These are phyloP conservation scores for Xerus inauris DNA, from an alignment of 2,113 vertebrate species.

Conservation along the genomic window DNA sequence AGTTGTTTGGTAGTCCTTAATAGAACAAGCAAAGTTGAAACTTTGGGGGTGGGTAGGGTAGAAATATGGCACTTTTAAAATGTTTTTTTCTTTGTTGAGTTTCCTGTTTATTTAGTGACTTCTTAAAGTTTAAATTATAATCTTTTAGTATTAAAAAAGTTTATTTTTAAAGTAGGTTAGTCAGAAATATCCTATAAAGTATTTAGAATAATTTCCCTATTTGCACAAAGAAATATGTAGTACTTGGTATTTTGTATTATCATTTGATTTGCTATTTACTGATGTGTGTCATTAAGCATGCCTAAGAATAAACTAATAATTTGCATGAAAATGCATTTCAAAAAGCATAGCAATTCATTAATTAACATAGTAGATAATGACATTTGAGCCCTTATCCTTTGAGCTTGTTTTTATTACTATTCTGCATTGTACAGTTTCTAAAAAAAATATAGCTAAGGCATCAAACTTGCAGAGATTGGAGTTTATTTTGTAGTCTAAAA, in stretches of 20 bases:
- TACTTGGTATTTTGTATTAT: conserved; percentile 62
- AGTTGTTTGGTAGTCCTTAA: not conserved
- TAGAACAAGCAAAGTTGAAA: not conserved
- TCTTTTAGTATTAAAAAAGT: conserved; percentile 43
- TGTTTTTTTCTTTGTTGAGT: not conserved
- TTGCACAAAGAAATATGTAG: conserved; percentile 57
- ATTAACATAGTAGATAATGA: conserved; percentile 76
- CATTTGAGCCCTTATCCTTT: conserved; percentile 65
- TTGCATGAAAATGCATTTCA: conserved; percentile 72
- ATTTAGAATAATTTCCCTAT: conserved; percentile 61
- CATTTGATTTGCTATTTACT: conserved; percentile 72
- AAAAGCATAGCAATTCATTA: conserved; percentile 74
- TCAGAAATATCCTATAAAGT: conserved; percentile 47
- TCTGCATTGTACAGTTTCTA: not conserved
- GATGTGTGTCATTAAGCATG: conserved; percentile 72
- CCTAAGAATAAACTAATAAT: conserved; percentile 72
- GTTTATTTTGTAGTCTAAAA: conserved; percentile 20
- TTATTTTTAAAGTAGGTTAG: conserved; percentile 32
- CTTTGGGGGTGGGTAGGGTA: not conserved
- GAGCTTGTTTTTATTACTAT: conserved; percentile 72
- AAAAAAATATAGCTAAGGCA: conserved; percentile 27
- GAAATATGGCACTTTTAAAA: not conserved
- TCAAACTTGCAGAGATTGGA: not conserved
- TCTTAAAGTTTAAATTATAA: conserved; percentile 42
- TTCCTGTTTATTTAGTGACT: not conserved